Evolutionary conservation across 2,113 vertebrate genomes (phyloP).

Genomic region (Hippopotamus amphibius): DNA sequence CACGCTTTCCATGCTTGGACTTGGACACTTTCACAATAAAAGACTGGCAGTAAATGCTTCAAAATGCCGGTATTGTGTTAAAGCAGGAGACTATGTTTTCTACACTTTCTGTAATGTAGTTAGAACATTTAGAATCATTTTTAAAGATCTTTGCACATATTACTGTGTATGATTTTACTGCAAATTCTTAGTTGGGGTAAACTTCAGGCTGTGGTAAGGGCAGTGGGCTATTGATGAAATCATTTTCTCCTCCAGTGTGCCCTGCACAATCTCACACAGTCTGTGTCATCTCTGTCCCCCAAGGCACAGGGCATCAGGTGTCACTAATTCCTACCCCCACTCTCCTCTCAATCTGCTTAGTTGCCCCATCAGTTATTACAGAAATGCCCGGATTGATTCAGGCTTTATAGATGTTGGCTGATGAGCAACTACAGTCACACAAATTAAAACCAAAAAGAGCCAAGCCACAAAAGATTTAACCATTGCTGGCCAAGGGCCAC

Average conservation of each 20-base stretch:
- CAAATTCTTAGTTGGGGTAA: background rate
- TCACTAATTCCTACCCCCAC: background rate
- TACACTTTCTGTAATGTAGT: background rate
- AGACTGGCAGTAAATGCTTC: background rate
- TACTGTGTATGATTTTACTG: background rate
- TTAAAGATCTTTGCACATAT: background rate
- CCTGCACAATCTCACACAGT: background rate
- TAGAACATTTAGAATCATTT: background rate
- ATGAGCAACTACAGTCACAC: background rate
- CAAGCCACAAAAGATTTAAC: background rate
- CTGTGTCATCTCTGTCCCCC: background rate
- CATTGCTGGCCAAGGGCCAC: background rate
- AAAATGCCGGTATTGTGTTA: background rate
- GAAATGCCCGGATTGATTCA: background rate
- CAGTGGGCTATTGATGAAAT: background rate
- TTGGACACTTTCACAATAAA: background rate
- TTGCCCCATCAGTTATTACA: background rate
- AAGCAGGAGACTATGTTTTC: background rate
- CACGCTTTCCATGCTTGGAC: background rate
- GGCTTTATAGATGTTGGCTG: background rate
- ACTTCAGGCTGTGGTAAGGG: background rate
- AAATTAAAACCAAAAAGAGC: background rate
- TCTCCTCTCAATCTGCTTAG: background rate
- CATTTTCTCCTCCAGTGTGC: background rate
- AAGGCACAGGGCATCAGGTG: background rate